These are phyloP conservation scores for Cotesia glomerata DNA, from an alignment of 1,140 invertebrate species.

Conservation along the genomic window DNA sequence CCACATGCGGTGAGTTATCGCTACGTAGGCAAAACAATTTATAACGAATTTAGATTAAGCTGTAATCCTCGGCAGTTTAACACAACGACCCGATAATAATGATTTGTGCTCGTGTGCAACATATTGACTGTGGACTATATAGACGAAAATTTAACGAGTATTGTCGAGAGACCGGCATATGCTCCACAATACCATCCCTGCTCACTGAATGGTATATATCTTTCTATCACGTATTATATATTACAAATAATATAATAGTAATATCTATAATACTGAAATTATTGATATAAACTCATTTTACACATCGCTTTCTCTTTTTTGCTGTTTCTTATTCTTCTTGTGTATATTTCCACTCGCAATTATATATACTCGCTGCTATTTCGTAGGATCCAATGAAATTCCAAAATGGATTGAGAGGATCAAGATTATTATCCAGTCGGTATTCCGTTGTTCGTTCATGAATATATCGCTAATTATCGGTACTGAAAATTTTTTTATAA, in stretches of 20 bases:
- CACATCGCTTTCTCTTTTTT: slow-evolving; percentile 7
- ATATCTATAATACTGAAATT: slow-evolving; percentile 28
- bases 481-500: background rate
- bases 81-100: slow-evolving; percentile 43
- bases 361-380: slow-evolving; percentile 6
- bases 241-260: too few relatives aligned
- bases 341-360: background rate
- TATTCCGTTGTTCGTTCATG: slow-evolving; percentile 17
- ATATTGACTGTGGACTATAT: background rate
- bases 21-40: slow-evolving; percentile 44
- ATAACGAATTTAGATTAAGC: slow-evolving; percentile 46
- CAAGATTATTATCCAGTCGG: slow-evolving; percentile 10
- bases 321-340: background rate
- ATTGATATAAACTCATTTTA: slow-evolving; percentile 25
- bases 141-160: slow-evolving; percentile 35
- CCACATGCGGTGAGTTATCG: slow-evolving; percentile 8
- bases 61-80: slow-evolving; percentile 41
- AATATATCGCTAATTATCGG: slow-evolving; percentile 24
- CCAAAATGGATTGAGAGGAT: slow-evolving; percentile 3
- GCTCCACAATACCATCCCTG: too few relatives aligned
- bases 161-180: background rate
- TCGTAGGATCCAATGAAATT: slow-evolving; percentile 30
- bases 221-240: too few relatives aligned
- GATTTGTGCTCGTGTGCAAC: slow-evolving; percentile 24
- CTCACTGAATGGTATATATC: background rate